phyloP scores from a whole-genome alignment of 2,113 vertebrate genomes.

The Myodes glareolus region DNA sequence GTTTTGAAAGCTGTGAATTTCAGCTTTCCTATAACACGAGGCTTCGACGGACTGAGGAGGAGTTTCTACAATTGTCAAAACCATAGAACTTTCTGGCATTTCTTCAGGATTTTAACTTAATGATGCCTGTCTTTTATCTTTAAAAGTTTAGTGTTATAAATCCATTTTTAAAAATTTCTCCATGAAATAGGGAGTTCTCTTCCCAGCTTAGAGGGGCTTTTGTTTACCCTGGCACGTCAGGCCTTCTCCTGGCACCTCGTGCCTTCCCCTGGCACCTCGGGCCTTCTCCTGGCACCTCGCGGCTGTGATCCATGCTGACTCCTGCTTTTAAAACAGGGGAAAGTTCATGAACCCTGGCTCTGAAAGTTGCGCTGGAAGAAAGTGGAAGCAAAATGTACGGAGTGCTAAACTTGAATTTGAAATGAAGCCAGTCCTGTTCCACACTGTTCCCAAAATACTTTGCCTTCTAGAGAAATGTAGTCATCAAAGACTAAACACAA shows the following conservation, averaged over 20 bases:
- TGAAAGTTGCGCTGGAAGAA: conserved; percentile 13
- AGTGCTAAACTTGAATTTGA: conserved; percentile 69
- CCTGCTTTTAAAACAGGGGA: background rate
- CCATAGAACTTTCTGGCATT: background rate
- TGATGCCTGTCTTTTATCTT: conserved; percentile 24
- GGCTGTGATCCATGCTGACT: background rate
- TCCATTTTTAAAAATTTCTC: background rate
- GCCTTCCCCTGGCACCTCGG: background rate
- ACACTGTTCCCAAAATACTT: conserved; percentile 67
- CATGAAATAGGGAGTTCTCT: background rate
- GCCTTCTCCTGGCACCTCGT: background rate
- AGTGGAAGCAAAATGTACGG: conserved; percentile 14
- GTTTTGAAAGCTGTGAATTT: conserved; percentile 68
- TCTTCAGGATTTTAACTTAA: conserved; percentile 63
- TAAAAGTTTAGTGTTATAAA: conserved; percentile 48
- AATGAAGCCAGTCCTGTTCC: conserved; percentile 65
- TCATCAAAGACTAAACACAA: conserved; percentile 66
- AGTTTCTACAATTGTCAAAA: conserved; percentile 44
- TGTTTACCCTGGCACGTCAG: background rate
- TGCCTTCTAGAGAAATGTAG: conserved; percentile 68
- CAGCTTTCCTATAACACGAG: background rate
- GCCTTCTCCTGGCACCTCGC: background rate
- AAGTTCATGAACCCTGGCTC: background rate
- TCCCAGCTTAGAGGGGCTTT: background rate
- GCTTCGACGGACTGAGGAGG: conserved; percentile 18